phyloP scores from a whole-genome alignment of 2,797 vertebrate species.

The Rhinatrema bivittatum region DNA sequence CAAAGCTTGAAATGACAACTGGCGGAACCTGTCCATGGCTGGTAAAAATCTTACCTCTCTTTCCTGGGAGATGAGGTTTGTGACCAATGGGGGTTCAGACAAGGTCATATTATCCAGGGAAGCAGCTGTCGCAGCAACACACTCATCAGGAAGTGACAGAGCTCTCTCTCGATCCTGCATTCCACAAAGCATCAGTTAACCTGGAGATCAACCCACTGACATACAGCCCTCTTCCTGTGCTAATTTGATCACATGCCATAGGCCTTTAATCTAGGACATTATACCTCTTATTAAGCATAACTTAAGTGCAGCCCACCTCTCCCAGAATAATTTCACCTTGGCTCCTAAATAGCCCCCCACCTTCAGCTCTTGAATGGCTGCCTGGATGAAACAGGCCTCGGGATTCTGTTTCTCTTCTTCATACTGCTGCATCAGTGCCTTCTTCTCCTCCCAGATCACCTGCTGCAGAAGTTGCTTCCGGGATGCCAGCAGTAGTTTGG shows the following conservation, averaged over 20 bases:
- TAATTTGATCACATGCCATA: too few species aligned
- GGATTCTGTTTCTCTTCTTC: constrained; percentile 65
- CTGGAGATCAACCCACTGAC: too few species aligned
- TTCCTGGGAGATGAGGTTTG: constrained; percentile 39
- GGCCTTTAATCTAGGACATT: too few species aligned
- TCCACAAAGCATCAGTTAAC: constrained; percentile 7
- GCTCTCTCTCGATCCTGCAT: constrained; percentile 71
- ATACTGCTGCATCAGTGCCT: constrained; percentile 69
- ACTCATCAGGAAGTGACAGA: constrained; percentile 53
- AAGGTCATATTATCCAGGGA: constrained; percentile 70
- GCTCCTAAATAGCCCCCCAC: constrained; percentile 34
- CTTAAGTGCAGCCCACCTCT: too few species aligned
- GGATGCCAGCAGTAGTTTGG: constrained; percentile 89
- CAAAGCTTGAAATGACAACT: too few species aligned
- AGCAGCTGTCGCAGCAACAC: constrained; percentile 24
- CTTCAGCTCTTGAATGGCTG: constrained; percentile 74
- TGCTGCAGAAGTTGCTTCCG: constrained; percentile 70
- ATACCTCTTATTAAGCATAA: too few species aligned
- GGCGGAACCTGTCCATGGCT: too few species aligned
- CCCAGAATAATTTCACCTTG: rapidly evolving
- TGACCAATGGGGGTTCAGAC: constrained; percentile 44
- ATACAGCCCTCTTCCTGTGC: too few species aligned
- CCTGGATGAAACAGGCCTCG: constrained; percentile 76
- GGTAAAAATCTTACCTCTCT: constrained; percentile 37
- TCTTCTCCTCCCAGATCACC: constrained; percentile 77